phyloP scores from a whole-genome alignment of 2,797 vertebrate species.

The Propithecus deckenii region DNA sequence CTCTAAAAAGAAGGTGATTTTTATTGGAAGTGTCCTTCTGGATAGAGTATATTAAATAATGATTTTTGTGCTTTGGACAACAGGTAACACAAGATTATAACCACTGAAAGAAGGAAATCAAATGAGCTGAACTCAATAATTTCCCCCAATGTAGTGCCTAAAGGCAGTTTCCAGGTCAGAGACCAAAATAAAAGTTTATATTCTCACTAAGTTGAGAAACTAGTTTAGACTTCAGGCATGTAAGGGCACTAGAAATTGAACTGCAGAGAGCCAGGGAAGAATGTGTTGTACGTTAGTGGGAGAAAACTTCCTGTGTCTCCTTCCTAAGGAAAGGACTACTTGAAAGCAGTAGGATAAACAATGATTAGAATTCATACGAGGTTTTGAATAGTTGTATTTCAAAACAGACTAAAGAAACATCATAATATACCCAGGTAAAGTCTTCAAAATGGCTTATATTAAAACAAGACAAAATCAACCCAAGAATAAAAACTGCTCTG shows the following conservation, averaged over 20 bases:
- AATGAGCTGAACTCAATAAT: background rate
- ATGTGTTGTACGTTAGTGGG: background rate
- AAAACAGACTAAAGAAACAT: background rate
- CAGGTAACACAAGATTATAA: background rate
- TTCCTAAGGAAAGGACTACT: background rate
- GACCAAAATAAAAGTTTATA: background rate
- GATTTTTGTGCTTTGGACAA: background rate
- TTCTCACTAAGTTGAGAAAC: background rate
- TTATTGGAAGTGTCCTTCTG: background rate
- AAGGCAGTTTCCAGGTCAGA: background rate
- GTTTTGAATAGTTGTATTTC: background rate
- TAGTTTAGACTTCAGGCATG: background rate
- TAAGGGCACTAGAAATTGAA: background rate
- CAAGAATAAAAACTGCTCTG: background rate
- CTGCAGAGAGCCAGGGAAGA: background rate
- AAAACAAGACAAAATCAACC: background rate
- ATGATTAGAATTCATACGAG: background rate
- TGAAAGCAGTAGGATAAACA: background rate
- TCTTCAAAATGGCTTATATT: background rate
- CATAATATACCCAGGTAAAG: background rate
- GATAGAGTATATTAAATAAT: background rate
- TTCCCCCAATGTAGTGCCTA: background rate
- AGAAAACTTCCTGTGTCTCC: background rate
- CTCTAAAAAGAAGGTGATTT: background rate
- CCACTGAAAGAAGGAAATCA: background rate